Conservation (phyloP, 1,140 invertebrate species). For the Papilio polytes region DNA sequence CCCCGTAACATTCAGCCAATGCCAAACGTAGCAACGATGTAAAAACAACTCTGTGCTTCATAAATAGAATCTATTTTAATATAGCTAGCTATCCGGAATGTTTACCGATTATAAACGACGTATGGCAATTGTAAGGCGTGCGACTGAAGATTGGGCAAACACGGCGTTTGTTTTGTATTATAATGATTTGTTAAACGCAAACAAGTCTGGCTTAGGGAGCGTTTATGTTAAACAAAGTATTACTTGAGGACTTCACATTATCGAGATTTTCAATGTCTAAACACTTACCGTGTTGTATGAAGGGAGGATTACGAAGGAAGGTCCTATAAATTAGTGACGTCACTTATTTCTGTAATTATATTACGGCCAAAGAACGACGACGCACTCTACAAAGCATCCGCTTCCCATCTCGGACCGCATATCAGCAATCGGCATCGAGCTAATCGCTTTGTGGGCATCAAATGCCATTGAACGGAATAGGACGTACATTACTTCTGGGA, state of each 20-base stretch:
- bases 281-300: too few relatives aligned
- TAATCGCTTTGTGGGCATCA: too few relatives aligned
- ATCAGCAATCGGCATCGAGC: too few relatives aligned
- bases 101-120: background rate
- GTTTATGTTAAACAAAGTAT: background rate
- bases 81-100: background rate
- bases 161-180: background rate
- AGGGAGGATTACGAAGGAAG: background rate
- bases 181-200: conserved; percentile 11
- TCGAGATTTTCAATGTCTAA: background rate
- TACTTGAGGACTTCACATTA: background rate
- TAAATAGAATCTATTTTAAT: conserved; percentile 1
- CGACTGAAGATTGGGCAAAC: conserved; percentile 22
- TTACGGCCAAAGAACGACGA: too few relatives aligned
- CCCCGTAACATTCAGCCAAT: conserved; percentile 24
- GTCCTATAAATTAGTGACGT: too few relatives aligned
- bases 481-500: too few relatives aligned
- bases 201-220: background rate
- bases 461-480: too few relatives aligned
- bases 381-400: too few relatives aligned
- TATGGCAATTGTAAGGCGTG: background rate
- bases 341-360: too few relatives aligned
- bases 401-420: too few relatives aligned
- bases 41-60: background rate
- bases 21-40: background rate